Evolutionary conservation across 2,888 invertebrate genomes (phyloP), one percentile per base, ranked within the genome.

Genomic region (Belgica antarctica): DNA sequence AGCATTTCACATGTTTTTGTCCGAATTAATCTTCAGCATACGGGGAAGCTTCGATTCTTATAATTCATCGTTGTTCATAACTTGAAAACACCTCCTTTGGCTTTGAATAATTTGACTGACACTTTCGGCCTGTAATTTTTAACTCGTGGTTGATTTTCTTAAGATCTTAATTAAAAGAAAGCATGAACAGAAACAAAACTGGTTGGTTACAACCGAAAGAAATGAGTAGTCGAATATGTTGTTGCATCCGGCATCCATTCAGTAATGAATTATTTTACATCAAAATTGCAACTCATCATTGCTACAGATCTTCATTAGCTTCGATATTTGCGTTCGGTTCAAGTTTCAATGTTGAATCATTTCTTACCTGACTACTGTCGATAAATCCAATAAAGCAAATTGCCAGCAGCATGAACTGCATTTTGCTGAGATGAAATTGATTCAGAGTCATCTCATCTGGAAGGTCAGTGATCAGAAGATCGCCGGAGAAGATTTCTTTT

Each of bases 291-390:
- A 31, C 31, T 41, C 41, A 41, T 41, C 59, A 8, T 52, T 52
- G 4, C 8, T n/a, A 15, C 8, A 2, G 15, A n/a, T 57, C 12
- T 19, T 3, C 19, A 10, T 10, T 27, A 7, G 19, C 10, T 62
- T 62, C 34, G 7, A n/a, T 22, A 61, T 10, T 52, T 52, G 17
- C 52, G 41, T 41, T 41, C 41, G 12, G 3, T 5, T n/a, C n/a
- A n/a, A n/a, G 2, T 41, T 15, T 3, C 41, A n/a, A 41, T 15
- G 22, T 52, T 22, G 24, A 7, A 31, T 12, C 12, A 15, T 34
- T 27, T 63, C 65, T 65, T 17, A 68, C 68, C 68, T 68, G 68
- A 34, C 17, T 57, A 12, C 68, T 31, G n/a, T 52, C 31, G 7
- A 68, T 19, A 52, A 68, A 31, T 57, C 34, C 57, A 28, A 57